phyloP scores from a whole-genome alignment of 2,797 vertebrate genomes.

The Acanthurus tractus region DNA sequence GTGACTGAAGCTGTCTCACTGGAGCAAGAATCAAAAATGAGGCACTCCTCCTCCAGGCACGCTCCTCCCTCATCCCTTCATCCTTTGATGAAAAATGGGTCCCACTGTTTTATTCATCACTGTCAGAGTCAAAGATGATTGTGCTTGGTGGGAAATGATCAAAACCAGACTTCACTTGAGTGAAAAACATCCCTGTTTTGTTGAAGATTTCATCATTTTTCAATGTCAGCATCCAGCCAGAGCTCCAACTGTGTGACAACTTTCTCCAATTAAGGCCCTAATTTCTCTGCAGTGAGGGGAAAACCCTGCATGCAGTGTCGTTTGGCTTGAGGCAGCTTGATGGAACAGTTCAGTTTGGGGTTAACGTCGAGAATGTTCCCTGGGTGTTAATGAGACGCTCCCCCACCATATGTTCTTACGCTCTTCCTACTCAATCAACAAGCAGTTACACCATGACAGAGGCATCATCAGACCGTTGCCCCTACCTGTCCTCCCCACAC shows the following conservation, averaged over 20 bases:
- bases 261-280: not conserved
- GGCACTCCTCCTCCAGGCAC: not conserved
- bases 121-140: slow-evolving; percentile 5
- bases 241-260: not conserved
- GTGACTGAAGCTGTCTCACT: not conserved
- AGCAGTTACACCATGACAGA: slow-evolving; percentile 23
- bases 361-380: not conserved
- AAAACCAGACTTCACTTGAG: not conserved
- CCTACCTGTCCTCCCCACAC: not conserved
- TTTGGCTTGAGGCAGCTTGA: slow-evolving; percentile 14
- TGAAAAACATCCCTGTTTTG: not conserved
- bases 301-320: not conserved
- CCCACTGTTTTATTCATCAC: slow-evolving; percentile 38
- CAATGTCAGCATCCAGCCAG: not conserved
- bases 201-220: slow-evolving; percentile 4
- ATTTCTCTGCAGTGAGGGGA: slow-evolving; percentile 4
- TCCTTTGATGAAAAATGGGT: slow-evolving; percentile 19
- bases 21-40: not conserved
- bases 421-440: slow-evolving; percentile 27
- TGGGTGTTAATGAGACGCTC: slow-evolving; percentile 32
- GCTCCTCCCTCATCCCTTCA: not conserved
- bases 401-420: slow-evolving; percentile 15
- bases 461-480: not conserved
- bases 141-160: not conserved
- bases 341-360: slow-evolving; percentile 16